Percentiles rank a stretch among this genome's conserved stretches.
Evolutionary conservation across 2,888 invertebrate species (phyloP).

Genomic region (Cephus sareptanus): DNA sequence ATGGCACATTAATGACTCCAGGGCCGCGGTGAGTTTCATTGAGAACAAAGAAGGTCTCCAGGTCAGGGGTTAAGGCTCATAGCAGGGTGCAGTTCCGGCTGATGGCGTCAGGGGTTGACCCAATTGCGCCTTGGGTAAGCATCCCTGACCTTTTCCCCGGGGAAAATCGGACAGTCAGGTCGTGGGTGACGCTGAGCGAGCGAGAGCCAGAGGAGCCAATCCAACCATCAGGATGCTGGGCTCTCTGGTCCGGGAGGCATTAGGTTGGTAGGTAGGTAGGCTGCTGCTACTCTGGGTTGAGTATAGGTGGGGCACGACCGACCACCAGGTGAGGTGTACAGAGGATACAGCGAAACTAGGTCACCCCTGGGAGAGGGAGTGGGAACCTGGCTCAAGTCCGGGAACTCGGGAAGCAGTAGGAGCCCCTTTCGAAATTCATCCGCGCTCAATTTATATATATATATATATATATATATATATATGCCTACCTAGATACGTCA

Average conservation of each 20-base stretch:
- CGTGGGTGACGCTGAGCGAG: background rate
- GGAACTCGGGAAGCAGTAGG: conserved; percentile 21
- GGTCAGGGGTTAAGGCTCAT: background rate
- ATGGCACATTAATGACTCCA: background rate
- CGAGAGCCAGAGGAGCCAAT: background rate
- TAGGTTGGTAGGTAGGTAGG: conserved; percentile 20
- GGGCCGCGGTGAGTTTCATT: background rate
- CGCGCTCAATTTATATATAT: background rate
- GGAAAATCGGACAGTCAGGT: background rate
- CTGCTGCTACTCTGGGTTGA: conserved; percentile 2
- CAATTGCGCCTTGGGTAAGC: conserved; percentile 43
- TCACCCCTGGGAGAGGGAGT: conserved; percentile 54
- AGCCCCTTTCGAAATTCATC: background rate
- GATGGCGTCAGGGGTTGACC: conserved; percentile 47
- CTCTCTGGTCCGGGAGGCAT: background rate
- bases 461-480: background rate
- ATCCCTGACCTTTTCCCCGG: conserved; percentile 51
- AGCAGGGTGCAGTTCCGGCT: background rate
- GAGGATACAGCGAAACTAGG: conserved; percentile 43
- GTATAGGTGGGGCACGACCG: background rate
- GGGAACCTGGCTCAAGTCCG: conserved; percentile 35
- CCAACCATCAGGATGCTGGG: background rate
- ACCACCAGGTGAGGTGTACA: conserved; percentile 24
- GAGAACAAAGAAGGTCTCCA: background rate
- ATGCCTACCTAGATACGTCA: background rate